phyloP scores from a whole-genome alignment of 2,797 vertebrate species.

The Arnoldichthys spilopterus region DNA sequence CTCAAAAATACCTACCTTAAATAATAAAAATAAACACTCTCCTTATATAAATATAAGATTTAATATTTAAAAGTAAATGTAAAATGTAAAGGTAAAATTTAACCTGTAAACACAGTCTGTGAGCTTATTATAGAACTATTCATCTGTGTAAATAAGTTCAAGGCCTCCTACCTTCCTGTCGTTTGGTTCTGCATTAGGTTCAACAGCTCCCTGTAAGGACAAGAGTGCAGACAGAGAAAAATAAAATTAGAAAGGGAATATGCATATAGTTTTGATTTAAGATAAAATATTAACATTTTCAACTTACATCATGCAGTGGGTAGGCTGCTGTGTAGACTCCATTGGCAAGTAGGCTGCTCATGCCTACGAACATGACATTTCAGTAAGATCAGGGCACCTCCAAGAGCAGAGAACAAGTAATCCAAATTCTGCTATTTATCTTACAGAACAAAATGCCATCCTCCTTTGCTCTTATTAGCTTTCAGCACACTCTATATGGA shows the following conservation, averaged over 20 bases:
- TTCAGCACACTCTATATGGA: neutral
- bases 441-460: constrained; percentile 7
- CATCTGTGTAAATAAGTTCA: neutral
- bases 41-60: too few species aligned
- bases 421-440: neutral
- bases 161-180: constrained; percentile 86
- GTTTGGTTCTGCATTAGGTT: constrained; percentile 76
- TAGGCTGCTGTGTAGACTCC: constrained; percentile 89
- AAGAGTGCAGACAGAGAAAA: neutral
- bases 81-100: too few species aligned
- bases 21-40: too few species aligned
- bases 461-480: neutral
- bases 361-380: constrained; percentile 77
- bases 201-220: constrained; percentile 81
- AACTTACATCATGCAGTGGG: constrained; percentile 94
- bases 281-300: neutral
- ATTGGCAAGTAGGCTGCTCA: constrained; percentile 92
- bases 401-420: constrained; percentile 2
- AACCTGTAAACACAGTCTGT: neutral
- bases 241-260: neutral
- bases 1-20: too few species aligned
- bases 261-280: neutral
- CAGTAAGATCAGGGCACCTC: constrained; percentile 7
- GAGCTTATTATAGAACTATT: neutral
- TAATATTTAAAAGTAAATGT: too few species aligned